Evolutionary conservation across 2,888 invertebrate species (phyloP), one percentile per base, ranked within the genome.

Genomic region (Polymixis flavicincta): DNA sequence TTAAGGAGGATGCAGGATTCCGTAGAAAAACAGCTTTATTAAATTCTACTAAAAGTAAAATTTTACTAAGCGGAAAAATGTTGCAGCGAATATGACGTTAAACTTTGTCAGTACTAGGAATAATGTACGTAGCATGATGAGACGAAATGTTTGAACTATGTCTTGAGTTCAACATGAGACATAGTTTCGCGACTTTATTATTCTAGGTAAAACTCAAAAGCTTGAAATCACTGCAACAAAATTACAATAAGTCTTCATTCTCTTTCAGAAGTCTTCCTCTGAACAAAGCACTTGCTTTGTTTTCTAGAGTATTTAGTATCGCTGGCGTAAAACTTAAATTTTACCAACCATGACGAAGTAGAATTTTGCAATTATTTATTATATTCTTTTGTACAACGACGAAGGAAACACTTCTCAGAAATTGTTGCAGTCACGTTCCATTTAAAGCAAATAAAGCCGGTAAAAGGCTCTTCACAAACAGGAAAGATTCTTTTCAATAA

Each of bases 191-290:
- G 19, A 42, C 11, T 59, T 76, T 22, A 64, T 55, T 68, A 52
- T 52, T 52, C 9, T 37, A 52, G 13, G 17, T 45, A 11, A 55
- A 57, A 50, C 14, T 13, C 11, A 5, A 17, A 57, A 17, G 7
- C 28, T 32, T 76, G 32, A 9, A 32, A 67, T 22, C 28, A 45
- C 55, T 9, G 48, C 2, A 59, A 42, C 22, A 32, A 52, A 59
- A 19, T 42, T 66, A 50, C 59, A 77, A 52, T 52, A 28, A 50
- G 19, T 55, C 7, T 52, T 28, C 25, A 73, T 73, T 73, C 19
- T 32, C 3, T 14, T 57, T 76, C 50, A 13, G 5, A 14, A 59
- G 11, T 13, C 2, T 45, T 32, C n/a, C 13, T 7, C 25, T 25
- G 32, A 25, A 22, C 25, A n/a, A n/a, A n/a, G n/a, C n/a, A n/a